phyloP scores from a whole-genome alignment of 2,797 vertebrate species.

The Melopsittacus undulatus region DNA sequence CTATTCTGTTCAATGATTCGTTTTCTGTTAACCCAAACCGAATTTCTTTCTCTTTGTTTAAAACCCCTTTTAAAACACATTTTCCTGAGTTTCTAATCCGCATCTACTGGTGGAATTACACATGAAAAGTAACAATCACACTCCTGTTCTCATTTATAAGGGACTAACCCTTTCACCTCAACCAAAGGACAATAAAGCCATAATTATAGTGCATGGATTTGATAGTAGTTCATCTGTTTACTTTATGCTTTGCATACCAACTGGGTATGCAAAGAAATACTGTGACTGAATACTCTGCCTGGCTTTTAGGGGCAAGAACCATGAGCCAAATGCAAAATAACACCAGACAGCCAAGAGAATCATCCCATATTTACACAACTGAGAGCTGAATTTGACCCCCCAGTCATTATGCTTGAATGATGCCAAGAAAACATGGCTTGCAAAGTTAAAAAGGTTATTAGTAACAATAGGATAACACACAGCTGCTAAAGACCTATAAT shows the following conservation, averaged over 20 bases:
- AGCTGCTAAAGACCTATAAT: slow-evolving; percentile 32
- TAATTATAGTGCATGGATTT: not conserved
- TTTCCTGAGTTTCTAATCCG: not conserved
- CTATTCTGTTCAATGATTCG: not conserved
- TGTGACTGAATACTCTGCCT: not conserved
- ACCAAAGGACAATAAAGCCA: not conserved
- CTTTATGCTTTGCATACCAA: not conserved
- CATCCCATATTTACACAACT: slow-evolving; percentile 44
- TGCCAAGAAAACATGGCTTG: slow-evolving; percentile 52
- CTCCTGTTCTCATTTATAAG: not conserved
- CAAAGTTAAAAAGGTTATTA: slow-evolving; percentile 40
- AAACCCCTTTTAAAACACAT: not conserved
- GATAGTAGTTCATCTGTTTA: not conserved
- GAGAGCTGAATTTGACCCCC: slow-evolving; percentile 39
- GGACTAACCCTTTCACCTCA: slow-evolving; percentile 11
- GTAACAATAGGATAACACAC: slow-evolving; percentile 41
- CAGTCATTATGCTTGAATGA: slow-evolving; percentile 1
- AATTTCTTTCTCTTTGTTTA: not conserved
- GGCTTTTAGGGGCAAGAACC: slow-evolving; percentile 3
- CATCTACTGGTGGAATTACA: not conserved
- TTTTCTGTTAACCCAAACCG: not conserved
- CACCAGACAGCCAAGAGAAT: slow-evolving; percentile 23
- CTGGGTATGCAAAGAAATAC: not conserved
- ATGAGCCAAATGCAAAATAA: slow-evolving; percentile 46
- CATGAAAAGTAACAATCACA: not conserved